Evolutionary conservation across 2,888 invertebrate species (phyloP).

Genomic region (Hirtodrosophila alboralis): DNA sequence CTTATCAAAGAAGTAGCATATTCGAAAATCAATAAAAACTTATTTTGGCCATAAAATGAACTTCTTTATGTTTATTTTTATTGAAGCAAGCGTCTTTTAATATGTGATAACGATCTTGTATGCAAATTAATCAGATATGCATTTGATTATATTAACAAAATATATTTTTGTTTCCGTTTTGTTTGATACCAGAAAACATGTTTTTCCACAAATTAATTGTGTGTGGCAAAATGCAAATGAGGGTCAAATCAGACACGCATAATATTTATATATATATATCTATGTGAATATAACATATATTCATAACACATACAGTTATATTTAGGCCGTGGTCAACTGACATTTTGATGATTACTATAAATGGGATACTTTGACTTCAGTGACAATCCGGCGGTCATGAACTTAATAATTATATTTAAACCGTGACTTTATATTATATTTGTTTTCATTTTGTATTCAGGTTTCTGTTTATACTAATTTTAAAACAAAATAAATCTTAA

Average conservation of each 20-base stretch:
- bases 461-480: background rate
- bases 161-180: conserved; percentile 17
- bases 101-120: conserved; percentile 11
- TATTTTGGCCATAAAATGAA: too few relatives aligned
- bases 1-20: too few relatives aligned
- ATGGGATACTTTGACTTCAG: background rate
- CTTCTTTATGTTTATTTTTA: too few relatives aligned
- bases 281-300: conserved; percentile 8
- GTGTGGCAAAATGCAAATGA: conserved; percentile 41
- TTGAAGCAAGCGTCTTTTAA: background rate
- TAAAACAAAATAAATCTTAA: too few relatives aligned
- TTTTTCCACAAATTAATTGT: conserved; percentile 36
- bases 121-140: conserved; percentile 8
- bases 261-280: conserved; percentile 3
- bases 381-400: conserved; percentile 24
- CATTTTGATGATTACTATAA: conserved; percentile 2
- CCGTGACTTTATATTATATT: conserved; percentile 24
- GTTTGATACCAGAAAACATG: conserved; percentile 33
- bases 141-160: conserved; percentile 3
- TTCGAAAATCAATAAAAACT: too few relatives aligned
- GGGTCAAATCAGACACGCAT: conserved; percentile 17
- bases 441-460: conserved; percentile 26
- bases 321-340: too few relatives aligned
- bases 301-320: background rate
- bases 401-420: conserved; percentile 4